A percentile compares a stretch with the other conserved stretches of the same genome.
Conservation (phyloP, 2,113 vertebrate species). For the Clarias gariepinus region DNA sequence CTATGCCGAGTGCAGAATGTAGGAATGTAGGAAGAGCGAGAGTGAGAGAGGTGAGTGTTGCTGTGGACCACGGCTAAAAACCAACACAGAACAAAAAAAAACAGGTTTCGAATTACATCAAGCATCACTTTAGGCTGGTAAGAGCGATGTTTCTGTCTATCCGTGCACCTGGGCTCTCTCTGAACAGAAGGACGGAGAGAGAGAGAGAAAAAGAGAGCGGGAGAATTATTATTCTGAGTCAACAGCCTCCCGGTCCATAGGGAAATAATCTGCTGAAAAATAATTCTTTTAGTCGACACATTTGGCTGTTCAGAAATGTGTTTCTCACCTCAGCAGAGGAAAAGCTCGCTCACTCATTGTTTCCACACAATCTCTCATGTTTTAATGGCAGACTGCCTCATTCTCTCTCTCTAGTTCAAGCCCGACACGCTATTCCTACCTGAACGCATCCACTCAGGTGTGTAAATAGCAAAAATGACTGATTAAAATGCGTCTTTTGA, state of each 20-base stretch:
- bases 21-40: neutral
- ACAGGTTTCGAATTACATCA: conserved; percentile 42
- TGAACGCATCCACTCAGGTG: neutral
- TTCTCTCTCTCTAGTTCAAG: conserved; percentile 14
- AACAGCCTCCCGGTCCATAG: conserved; percentile 41
- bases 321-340: conserved; percentile 44
- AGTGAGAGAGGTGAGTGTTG: neutral
- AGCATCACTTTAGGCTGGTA: conserved; percentile 33
- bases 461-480: conserved; percentile 20
- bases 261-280: conserved; percentile 52
- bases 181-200: conserved; percentile 46
- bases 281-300: conserved; percentile 49
- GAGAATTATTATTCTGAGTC: conserved; percentile 54
- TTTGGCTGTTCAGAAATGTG: conserved; percentile 48
- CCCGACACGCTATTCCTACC: neutral
- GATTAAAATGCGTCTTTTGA: conserved; percentile 3
- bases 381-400: conserved; percentile 19
- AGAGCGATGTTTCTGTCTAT: conserved; percentile 51
- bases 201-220: conserved; percentile 24
- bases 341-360: conserved; percentile 14
- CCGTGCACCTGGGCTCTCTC: conserved; percentile 42
- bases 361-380: conserved; percentile 36
- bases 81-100: conserved; percentile 16
- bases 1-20: neutral
- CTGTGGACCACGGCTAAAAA: conserved; percentile 17